Conservation (phyloP, 2,113 vertebrate species). For the Falco punctatus region DNA sequence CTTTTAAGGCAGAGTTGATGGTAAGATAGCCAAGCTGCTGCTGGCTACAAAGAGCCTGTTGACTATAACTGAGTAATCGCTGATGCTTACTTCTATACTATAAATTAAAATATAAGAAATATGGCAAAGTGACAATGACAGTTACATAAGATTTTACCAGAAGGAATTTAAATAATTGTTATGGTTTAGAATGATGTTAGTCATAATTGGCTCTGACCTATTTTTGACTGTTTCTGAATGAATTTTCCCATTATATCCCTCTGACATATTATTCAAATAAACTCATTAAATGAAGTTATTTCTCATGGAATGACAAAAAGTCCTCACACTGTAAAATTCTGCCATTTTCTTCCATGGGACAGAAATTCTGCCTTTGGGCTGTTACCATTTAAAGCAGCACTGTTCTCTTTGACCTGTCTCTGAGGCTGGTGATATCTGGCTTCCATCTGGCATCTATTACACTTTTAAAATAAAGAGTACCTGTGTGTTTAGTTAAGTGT, state of each 20-base stretch:
- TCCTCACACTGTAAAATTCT: not conserved
- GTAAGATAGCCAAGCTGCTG: not conserved
- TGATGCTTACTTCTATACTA: not conserved
- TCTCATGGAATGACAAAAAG: not conserved
- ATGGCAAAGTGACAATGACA: not conserved
- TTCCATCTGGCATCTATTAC: not conserved
- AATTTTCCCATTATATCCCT: not conserved
- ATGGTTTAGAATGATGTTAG: not conserved
- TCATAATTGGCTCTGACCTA: not conserved
- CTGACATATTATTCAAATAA: slow-evolving; percentile 3
- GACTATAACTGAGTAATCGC: not conserved
- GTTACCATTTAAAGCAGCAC: not conserved
- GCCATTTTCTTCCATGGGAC: not conserved
- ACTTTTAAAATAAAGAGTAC: not conserved
- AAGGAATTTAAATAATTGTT: not conserved
- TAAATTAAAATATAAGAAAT: not conserved
- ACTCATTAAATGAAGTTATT: not conserved
- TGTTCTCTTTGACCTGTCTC: not conserved
- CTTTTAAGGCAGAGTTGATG: not conserved
- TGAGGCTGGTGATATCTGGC: not conserved
- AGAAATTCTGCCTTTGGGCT: not conserved
- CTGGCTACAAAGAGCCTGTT: not conserved
- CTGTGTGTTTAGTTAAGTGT: not conserved
- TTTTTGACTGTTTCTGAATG: not conserved
- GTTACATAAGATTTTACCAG: not conserved